Evolutionary conservation across 2,888 invertebrate genomes (phyloP).

Genomic region (Torymus texanus): DNA sequence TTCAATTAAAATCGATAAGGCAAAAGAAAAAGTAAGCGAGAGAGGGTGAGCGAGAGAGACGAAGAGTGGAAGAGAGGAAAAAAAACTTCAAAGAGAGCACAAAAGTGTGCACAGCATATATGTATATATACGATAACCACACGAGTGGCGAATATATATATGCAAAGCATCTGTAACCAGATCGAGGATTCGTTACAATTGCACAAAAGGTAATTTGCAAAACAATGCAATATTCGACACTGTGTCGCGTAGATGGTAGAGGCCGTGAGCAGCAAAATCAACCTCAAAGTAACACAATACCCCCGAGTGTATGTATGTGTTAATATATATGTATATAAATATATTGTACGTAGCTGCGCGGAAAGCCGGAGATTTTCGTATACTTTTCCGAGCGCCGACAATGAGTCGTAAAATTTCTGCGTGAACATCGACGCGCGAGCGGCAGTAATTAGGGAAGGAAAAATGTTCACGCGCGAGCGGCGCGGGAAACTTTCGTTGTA

Average conservation of each 20-base stretch:
- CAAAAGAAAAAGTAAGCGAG: not conserved
- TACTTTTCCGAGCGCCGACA: constrained; percentile 18
- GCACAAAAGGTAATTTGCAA: constrained; percentile 44
- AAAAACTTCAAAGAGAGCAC: too few species aligned
- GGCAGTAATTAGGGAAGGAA: constrained; percentile 35
- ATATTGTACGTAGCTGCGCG: too few species aligned
- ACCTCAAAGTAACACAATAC: constrained; percentile 32
- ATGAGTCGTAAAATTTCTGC: constrained; percentile 46
- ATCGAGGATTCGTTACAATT: constrained; percentile 33
- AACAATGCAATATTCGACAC: constrained; percentile 44
- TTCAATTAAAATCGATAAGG: constrained; percentile 12
- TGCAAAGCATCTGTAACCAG: constrained; percentile 36
- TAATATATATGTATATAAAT: not conserved
- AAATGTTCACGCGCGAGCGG: not conserved
- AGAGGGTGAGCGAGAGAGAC: not conserved
- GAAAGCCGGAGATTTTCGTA: constrained; percentile 37
- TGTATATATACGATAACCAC: too few species aligned
- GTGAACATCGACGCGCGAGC: constrained; percentile 25
- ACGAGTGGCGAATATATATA: constrained; percentile 15
- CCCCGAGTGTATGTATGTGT: too few species aligned
- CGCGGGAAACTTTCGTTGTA: not conserved
- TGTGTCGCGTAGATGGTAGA: too few species aligned
- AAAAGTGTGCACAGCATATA: not conserved
- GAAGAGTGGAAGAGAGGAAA: too few species aligned
- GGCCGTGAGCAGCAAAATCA: not conserved